Base-by-base conservation (phyloP, 2,797 vertebrate genomes). In the Rhabdomys pumilio region DNA sequence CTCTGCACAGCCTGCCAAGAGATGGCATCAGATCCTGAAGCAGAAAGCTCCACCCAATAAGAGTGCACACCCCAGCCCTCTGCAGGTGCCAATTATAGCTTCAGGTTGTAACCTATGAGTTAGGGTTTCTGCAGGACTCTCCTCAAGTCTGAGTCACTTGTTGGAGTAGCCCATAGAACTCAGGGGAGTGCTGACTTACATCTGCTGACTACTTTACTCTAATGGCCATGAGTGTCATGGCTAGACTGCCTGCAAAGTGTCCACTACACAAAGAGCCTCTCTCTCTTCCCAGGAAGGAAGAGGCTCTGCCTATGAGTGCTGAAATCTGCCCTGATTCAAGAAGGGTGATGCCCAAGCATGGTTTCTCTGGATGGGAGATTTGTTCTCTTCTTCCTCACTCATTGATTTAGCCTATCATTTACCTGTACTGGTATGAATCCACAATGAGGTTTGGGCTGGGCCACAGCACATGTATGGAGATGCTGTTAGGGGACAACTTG, bases 371-470 rank as follows among this genome's bases (percentile, higher is more conserved):
- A 0, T 8, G 6, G n/a, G 22, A 17, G 3, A 3, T 1, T 13
- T 15, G 44, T 29, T 65, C 67, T 61, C 59, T 57, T 26, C 20
- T 17, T 53, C 5, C 29, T 29, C 80, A 0, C 3, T 1, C 2
- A 9, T 0, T 79, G 34, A n/a, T 0, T 17, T 2, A 4, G 1
- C 22, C 38, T 63, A 0, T 3, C 59, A 11, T 31, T 31, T 34
- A 1, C 0, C n/a, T 29, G 22, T 10, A 12, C 29, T 59, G 20
- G 38, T 29, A 7, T 65, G 65, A 26, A 29, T 31, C 47, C 55
- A 1, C 3, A 19, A 8, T 73, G 34, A 34, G 50, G 8, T 53
- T 15, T 15, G 67, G 53, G 50, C 26, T 20, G 14, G 69, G 22
- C 50, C 34, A 38, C 17, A 44, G 24, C 55, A 47, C 29, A 2